Conservation (phyloP, 1,140 invertebrate genomes). For the Diabrotica virgifera region DNA sequence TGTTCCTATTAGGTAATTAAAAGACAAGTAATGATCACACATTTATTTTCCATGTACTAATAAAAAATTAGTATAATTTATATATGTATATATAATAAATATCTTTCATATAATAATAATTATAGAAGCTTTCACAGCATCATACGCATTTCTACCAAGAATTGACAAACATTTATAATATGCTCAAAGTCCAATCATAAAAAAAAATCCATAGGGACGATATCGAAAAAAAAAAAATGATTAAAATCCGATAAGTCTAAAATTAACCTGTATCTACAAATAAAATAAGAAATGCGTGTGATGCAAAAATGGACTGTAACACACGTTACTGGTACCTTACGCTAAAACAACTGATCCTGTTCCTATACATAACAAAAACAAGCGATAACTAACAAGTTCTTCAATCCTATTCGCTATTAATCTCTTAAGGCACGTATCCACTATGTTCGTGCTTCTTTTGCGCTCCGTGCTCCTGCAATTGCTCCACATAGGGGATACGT, state of each 20-base stretch:
- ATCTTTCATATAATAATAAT: slow-evolving; percentile 29
- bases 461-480: too few relatives aligned
- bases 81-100: slow-evolving; percentile 33
- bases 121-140: slow-evolving; percentile 18
- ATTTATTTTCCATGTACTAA: slow-evolving; percentile 33
- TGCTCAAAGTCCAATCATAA: not conserved
- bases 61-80: slow-evolving; percentile 35
- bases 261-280: not conserved
- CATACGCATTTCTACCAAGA: slow-evolving; percentile 13
- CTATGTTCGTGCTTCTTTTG: too few relatives aligned
- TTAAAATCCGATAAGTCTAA: not conserved
- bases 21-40: slow-evolving; percentile 20
- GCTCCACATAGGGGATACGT: too few relatives aligned
- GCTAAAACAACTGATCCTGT: slow-evolving; percentile 9
- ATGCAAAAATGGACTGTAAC: slow-evolving; percentile 12
- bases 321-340: slow-evolving; percentile 10
- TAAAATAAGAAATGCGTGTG: slow-evolving; percentile 11
- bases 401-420: not conserved
- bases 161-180: slow-evolving; percentile 5
- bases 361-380: slow-evolving; percentile 13
- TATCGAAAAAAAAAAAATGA: not conserved
- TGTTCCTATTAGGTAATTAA: too few relatives aligned
- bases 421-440: too few relatives aligned
- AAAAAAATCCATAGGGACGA: not conserved
- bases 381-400: not conserved